Base-by-base conservation (phyloP, 1,140 invertebrate species). In the Hetaerina americana region DNA sequence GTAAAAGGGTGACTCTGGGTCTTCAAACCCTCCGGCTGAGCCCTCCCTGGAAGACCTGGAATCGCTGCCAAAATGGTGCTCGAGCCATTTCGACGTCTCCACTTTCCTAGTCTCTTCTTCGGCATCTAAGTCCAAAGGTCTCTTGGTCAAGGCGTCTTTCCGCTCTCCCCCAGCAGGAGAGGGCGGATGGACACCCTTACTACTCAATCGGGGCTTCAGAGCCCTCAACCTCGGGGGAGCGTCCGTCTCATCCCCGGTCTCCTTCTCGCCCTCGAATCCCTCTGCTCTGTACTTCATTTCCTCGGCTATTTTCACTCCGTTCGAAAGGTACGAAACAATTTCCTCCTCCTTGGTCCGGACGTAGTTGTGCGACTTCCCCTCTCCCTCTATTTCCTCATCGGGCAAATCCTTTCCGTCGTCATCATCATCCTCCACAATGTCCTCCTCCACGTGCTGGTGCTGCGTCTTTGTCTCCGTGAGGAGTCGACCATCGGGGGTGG, bases 81-180 rank as follows among this genome's bases (percentile, higher is more conserved):
- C 92, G 18, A 94, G 82, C 92, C 91, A 97, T 80, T 90, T 94
- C 74, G 89, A 92, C 0, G 92, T 96, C 84, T 92, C 94, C 75
- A 89, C 89, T 82, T 93, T 92, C 69, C 92, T 84, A 0, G 93
- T 93, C 78, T 94, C 89, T 78, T 95, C 92, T 80, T 96, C 93
- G 76, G 91, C 87, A 77, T 92, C 90, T 75, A 93, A 89, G 78
- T 94, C 91, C 31, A 94, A 79, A 0, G 92, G 91, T 40, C 88
- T 87, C 75, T 90, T 89, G 18, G 90, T 91, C 71, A 93, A 77
- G 5, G 88, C 92, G 79, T 94, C 92, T 78, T 92, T 92, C 49
- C 90, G 82, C 72, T 87, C 87, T 25, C 87, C 81, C 71, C 85
- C 78, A 25, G n/a, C 70, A 22, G 72, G 72, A 18, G 49, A 49